These are phyloP conservation scores for Zaprionus inermis DNA, from an alignment of 1,140 invertebrate species.

Conservation along the genomic window DNA sequence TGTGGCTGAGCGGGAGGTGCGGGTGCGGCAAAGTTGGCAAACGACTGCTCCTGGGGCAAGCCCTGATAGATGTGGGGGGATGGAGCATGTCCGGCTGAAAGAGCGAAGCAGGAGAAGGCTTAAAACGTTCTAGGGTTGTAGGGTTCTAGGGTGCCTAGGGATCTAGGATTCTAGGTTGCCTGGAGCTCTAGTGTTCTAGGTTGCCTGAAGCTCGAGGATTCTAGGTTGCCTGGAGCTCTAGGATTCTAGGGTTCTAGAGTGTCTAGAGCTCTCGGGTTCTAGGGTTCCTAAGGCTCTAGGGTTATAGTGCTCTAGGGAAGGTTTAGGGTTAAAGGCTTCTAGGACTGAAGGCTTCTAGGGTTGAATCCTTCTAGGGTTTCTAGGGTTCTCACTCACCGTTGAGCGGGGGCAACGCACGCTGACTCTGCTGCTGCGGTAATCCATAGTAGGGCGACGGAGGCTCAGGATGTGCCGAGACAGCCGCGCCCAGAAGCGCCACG, in stretches of 20 bases:
- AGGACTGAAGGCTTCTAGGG: no score
- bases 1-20: slow-evolving; percentile 37
- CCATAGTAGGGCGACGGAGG: slow-evolving; percentile 86
- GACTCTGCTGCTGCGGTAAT: slow-evolving; percentile 83
- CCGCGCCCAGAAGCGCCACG: slow-evolving; percentile 82
- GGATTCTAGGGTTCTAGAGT: no score
- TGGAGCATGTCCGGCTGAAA: slow-evolving; percentile 47
- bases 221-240: no score
- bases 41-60: slow-evolving; percentile 73
- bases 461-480: slow-evolving; percentile 85
- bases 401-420: slow-evolving; percentile 65
- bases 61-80: slow-evolving; percentile 72
- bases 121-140: slow-evolving; percentile 1
- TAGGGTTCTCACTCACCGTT: slow-evolving; percentile 55
- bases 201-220: no score
- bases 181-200: no score
- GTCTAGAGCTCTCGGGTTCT: no score
- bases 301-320: no score
- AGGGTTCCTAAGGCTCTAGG: no score
- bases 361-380: no score
- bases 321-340: no score
- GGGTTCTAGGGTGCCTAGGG: no score
- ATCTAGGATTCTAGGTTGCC: no score
- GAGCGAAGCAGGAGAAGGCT: neutral
- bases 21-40: slow-evolving; percentile 60